Conservation (phyloP, 2,113 vertebrate genomes). For the Monopterus albus region DNA sequence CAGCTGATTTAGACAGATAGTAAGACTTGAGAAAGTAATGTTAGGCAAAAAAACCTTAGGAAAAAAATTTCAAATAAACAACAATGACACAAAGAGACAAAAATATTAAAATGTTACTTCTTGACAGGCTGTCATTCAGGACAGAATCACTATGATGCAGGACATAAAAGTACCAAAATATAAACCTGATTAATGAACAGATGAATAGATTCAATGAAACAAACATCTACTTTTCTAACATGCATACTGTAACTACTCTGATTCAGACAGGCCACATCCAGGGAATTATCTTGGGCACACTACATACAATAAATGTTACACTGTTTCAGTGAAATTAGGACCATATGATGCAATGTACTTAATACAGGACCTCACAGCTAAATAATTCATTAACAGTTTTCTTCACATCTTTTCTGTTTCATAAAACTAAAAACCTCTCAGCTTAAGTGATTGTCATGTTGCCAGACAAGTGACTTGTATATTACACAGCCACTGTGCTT, state of each 20-base stretch:
- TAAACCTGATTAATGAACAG: neutral
- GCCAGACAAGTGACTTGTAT: neutral
- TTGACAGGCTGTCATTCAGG: neutral
- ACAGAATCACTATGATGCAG: neutral
- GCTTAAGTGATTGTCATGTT: constrained; percentile 18
- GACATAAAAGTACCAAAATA: constrained; percentile 1
- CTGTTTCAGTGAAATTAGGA: too few relatives aligned
- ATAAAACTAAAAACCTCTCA: too few relatives aligned
- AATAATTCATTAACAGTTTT: neutral
- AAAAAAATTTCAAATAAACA: constrained; percentile 22
- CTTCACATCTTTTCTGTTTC: neutral
- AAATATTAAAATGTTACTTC: neutral
- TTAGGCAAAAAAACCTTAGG: constrained; percentile 2
- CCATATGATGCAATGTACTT: neutral
- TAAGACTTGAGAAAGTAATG: neutral
- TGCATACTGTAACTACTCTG: neutral
- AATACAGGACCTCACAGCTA: neutral
- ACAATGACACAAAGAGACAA: neutral
- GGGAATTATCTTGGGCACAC: too few relatives aligned
- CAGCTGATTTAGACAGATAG: neutral
- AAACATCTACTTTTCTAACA: constrained; percentile 13
- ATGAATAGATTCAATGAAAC: neutral
- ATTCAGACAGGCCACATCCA: constrained; percentile 26
- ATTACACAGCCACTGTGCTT: neutral
- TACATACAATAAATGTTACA: too few relatives aligned